Conservation (phyloP, 2,888 invertebrate species). For the Zygothrica quintamaculata region DNA sequence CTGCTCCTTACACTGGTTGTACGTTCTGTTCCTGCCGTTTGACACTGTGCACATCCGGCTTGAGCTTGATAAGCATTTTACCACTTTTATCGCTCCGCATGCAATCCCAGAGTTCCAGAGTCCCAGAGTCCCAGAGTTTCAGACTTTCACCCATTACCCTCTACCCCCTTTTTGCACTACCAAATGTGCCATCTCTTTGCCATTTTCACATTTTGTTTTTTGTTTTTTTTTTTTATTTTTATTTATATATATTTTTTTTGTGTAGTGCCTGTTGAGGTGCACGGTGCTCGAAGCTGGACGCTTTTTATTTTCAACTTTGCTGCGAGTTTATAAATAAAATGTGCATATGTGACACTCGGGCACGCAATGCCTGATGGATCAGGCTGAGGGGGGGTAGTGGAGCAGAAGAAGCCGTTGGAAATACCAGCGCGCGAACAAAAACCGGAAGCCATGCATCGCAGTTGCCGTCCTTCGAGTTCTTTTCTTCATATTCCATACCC, state of each 20-base stretch:
- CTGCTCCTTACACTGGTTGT: slow-evolving; percentile 3
- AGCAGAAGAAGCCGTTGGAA: slow-evolving; percentile 27
- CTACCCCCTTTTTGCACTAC: background rate
- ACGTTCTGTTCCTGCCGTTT: slow-evolving; percentile 45
- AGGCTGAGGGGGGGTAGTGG: slow-evolving; percentile 10
- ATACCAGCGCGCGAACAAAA: slow-evolving; percentile 78
- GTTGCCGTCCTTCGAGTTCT: slow-evolving; percentile 22
- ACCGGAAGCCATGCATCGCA: slow-evolving; percentile 74
- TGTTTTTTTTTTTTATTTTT: too few relatives aligned
- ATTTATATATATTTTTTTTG: too few relatives aligned
- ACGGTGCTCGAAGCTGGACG: slow-evolving; percentile 37
- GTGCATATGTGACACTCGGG: slow-evolving; percentile 75
- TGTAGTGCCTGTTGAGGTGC: slow-evolving; percentile 40
- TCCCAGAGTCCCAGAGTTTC: slow-evolving; percentile 10
- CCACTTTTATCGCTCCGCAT: slow-evolving; percentile 69
- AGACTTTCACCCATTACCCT: background rate
- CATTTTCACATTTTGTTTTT: too few relatives aligned
- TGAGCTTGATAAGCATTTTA: slow-evolving; percentile 77
- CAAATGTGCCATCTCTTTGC: background rate
- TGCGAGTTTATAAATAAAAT: slow-evolving; percentile 77
- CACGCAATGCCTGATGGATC: slow-evolving; percentile 56
- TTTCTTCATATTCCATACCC: background rate
- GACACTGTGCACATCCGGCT: slow-evolving; percentile 78
- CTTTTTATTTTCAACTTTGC: slow-evolving; percentile 64
- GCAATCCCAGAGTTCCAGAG: slow-evolving; percentile 35